Conservation (phyloP, 2,113 vertebrate species). For the Regulus satrapa region DNA sequence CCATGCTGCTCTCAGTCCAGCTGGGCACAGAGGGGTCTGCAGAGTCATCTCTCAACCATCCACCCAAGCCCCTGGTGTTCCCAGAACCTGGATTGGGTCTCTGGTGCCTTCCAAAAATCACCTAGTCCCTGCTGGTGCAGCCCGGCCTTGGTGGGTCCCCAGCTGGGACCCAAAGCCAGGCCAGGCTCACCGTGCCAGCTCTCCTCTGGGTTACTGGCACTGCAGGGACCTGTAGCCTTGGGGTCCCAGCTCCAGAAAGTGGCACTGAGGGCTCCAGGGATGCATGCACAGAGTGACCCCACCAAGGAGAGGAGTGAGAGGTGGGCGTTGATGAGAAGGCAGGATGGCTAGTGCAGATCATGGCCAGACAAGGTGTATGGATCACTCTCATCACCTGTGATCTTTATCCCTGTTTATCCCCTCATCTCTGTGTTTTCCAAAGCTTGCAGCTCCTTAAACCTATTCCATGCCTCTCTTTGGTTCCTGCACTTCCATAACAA, state of each 20-base stretch:
- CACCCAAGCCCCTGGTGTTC: background rate
- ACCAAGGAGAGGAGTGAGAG: background rate
- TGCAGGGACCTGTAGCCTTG: background rate
- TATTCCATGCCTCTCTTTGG: background rate
- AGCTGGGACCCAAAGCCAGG: too few species aligned
- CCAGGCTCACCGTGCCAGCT: too few species aligned
- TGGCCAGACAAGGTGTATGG: background rate
- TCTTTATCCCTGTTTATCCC: background rate
- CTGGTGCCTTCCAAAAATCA: too few species aligned
- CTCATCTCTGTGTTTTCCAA: background rate
- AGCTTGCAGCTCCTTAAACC: background rate
- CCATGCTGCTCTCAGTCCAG: accelerated
- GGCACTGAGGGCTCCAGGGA: background rate
- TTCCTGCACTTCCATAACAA: background rate
- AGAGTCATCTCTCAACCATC: background rate
- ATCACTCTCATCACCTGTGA: background rate
- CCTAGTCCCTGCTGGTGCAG: background rate
- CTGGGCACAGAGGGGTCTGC: background rate
- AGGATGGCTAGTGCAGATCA: background rate
- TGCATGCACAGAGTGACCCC: accelerated
- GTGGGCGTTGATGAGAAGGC: background rate
- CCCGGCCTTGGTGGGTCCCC: too few species aligned
- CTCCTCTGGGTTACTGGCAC: too few species aligned
- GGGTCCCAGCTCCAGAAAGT: background rate
- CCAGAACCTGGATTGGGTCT: background rate